A percentile compares a stretch with the other conserved stretches of the same genome.
These are phyloP conservation scores for Polydrusus cervinus DNA, from an alignment of 2,888 invertebrate species.

Conservation along the genomic window DNA sequence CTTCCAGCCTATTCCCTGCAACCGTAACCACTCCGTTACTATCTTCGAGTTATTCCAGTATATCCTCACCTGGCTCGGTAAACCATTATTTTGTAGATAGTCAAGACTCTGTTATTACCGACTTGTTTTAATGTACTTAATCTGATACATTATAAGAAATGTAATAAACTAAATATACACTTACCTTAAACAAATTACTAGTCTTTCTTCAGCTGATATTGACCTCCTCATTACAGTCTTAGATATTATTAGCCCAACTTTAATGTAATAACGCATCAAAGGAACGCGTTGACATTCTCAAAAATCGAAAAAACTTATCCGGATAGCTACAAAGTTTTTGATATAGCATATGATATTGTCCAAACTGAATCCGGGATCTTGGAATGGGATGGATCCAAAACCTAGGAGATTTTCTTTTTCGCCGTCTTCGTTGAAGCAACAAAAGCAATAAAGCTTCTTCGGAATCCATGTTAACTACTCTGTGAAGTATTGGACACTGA, in stretches of 20 bases:
- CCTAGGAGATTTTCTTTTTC: too few species aligned
- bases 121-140: conserved; percentile 1
- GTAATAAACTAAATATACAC: conserved; percentile 10
- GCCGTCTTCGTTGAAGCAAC: too few species aligned
- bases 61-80: conserved; percentile 7
- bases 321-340: neutral
- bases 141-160: neutral
- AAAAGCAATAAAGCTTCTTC: too few species aligned
- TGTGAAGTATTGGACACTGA: too few species aligned
- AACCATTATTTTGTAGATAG: neutral
- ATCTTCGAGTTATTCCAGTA: conserved; percentile 17
- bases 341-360: too few species aligned
- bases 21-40: conserved; percentile 11
- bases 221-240: neutral
- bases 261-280: neutral
- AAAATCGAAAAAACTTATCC: neutral
- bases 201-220: too few species aligned
- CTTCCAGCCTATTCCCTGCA: neutral
- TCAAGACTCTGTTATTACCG: conserved; percentile 9
- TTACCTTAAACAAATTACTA: conserved; percentile 3
- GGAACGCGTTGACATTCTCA: neutral
- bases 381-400: too few species aligned
- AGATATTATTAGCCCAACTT: neutral
- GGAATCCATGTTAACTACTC: too few species aligned
- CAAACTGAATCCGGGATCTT: too few species aligned